These are phyloP conservation scores for Pocillopora grandis DNA, from an alignment of 92 coral and sea anemone species.

Conservation along the genomic window DNA sequence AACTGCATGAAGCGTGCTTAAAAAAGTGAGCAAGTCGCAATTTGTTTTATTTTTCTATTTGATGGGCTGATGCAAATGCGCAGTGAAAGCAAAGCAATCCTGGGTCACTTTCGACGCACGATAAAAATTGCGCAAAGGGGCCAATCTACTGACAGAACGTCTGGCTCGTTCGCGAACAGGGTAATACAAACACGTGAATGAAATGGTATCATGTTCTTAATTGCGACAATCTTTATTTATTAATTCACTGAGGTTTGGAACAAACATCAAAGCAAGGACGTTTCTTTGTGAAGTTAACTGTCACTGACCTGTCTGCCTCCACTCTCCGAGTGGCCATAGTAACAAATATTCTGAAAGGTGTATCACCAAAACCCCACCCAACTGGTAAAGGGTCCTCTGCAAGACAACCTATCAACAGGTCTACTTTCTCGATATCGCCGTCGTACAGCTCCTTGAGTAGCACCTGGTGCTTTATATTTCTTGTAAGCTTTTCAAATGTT, in stretches of 20 bases:
- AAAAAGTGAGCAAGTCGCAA: no score
- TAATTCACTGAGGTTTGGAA: neutral
- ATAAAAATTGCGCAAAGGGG: no score
- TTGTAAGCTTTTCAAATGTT: slow-evolving; percentile 72
- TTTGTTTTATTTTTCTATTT: no score
- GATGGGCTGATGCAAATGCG: no score
- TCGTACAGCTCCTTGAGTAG: slow-evolving; percentile 69
- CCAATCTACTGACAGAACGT: no score
- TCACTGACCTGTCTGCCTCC: slow-evolving; percentile 72
- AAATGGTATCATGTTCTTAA: no score
- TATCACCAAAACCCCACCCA: slow-evolving; percentile 89
- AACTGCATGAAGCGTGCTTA: no score
- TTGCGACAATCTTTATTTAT: no score
- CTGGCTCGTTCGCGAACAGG: no score
- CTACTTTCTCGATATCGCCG: slow-evolving; percentile 77
- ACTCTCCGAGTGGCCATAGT: slow-evolving; percentile 84
- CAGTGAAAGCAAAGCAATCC: no score
- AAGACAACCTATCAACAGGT: slow-evolving; percentile 75
- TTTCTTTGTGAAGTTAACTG: neutral
- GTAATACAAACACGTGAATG: no score
- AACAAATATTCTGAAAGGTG: slow-evolving; percentile 70
- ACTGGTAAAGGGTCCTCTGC: slow-evolving; percentile 86
- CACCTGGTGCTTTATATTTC: slow-evolving; percentile 62
- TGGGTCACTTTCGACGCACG: no score
- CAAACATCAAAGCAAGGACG: neutral